Base-by-base conservation (phyloP, 2,113 vertebrate species). In the Fulica atra region DNA sequence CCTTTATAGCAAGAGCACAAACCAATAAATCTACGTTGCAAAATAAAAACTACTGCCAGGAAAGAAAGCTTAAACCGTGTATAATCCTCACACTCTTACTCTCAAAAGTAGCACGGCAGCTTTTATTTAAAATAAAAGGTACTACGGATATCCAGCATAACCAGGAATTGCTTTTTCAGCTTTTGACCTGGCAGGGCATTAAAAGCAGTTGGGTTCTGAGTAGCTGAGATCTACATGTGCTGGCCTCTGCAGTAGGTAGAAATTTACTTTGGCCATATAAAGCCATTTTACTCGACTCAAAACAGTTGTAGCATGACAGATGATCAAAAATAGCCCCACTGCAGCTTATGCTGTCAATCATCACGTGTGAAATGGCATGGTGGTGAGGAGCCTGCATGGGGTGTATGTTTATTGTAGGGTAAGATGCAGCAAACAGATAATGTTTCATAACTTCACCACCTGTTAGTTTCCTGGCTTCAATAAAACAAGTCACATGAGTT, bases 301-400 rank as follows among this genome's bases (percentile, higher is more conserved):
- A 98, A 96, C 97, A 98, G 95, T 98, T 98, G 98, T 97, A 98
- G 97, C 96, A 98, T 98, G 98, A 98, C 98, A 98, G 98, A 98
- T 98, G 97, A 98, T 98, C 98, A 98, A 98, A 99, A 99, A 99
- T 99, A 99, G 98, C 98, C 96, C 96, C 48, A 88, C 87, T 95
- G 98, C 99, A 99, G 99, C 98, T 98, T 98, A 98, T 93, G 97
- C 97, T 99, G 99, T 99, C 99, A 98, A 78, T 99, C 99, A 99
- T 91, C 88, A 81, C 93, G 95, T 97, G 96, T 94, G 97, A 97
- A 97, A 98, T 95, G 97, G 98, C 96, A 95, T 38, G 89, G 96
- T 77, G 94, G 86, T 77, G 84, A 96, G 86, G 31, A 92, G 96
- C 95, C 96, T 96, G 94, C 97, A 96, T 86, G 63, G 94, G 94